Percentiles rank a stretch among this genome's conserved stretches.
Evolutionary conservation across 1,140 invertebrate genomes (phyloP).

Genomic region (Aphaenogaster rudis): DNA sequence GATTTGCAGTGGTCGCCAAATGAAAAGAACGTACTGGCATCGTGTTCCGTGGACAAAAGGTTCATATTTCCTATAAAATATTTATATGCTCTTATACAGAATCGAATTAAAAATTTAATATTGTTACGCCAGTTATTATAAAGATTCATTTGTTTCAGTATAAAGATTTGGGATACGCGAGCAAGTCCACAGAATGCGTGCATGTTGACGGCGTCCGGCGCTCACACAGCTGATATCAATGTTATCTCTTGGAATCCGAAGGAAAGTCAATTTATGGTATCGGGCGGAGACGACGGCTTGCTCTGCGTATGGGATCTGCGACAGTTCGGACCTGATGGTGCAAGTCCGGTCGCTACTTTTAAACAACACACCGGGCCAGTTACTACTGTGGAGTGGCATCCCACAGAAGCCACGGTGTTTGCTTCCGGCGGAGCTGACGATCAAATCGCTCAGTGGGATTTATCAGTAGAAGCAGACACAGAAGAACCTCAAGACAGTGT

Average conservation of each 20-base stretch:
- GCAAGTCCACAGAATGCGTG: constrained; percentile 95
- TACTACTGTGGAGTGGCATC: constrained; percentile 99
- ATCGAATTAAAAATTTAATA: neutral
- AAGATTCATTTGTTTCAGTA: constrained; percentile 85
- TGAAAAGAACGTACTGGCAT: constrained; percentile 97
- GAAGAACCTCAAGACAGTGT: constrained; percentile 88
- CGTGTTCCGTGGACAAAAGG: constrained; percentile 97
- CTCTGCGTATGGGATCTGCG: constrained; percentile 98
- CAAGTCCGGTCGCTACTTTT: constrained; percentile 95
- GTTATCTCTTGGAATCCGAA: constrained; percentile 98
- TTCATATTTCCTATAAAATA: constrained; percentile 75
- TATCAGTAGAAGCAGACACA: constrained; percentile 95
- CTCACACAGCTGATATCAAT: constrained; percentile 98
- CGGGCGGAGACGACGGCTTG: constrained; percentile 97
- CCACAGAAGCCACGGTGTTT: constrained; percentile 96
- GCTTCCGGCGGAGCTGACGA: constrained; percentile 98
- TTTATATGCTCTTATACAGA: neutral
- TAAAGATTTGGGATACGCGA: constrained; percentile 96
- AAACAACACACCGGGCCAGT: constrained; percentile 97
- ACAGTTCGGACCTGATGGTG: constrained; percentile 91
- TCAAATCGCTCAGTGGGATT: constrained; percentile 99
- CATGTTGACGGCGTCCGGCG: constrained; percentile 95
- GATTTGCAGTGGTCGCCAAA: constrained; percentile 99
- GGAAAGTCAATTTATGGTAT: constrained; percentile 89
- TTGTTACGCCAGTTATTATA: constrained; percentile 4